phyloP scores from a whole-genome alignment of 2,113 vertebrate species.

The Oncorhynchus mykiss region DNA sequence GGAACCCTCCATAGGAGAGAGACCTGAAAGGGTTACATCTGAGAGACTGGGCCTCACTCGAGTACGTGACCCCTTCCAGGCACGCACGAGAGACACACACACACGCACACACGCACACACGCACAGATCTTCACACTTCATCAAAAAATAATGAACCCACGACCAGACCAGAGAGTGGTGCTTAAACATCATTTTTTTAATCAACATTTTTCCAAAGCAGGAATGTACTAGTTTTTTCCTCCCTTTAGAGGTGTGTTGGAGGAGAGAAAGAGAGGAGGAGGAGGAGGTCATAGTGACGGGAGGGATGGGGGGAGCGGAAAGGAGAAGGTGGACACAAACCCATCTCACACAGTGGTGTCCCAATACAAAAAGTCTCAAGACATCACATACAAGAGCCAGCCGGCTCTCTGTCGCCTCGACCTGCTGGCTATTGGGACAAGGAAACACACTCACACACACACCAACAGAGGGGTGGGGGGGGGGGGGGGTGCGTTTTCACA shows the following conservation, averaged over 20 bases:
- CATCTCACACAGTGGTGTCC: constrained; percentile 64
- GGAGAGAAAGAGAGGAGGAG: not conserved
- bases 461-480: constrained; percentile 43
- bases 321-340: constrained; percentile 57
- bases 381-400: constrained; percentile 60
- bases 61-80: constrained; percentile 3
- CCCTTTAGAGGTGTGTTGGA: constrained; percentile 67
- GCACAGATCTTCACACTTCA: not conserved
- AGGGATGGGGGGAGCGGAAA: constrained; percentile 14
- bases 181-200: constrained; percentile 79
- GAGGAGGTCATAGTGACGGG: not conserved
- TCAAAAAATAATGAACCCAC: constrained; percentile 55
- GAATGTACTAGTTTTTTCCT: constrained; percentile 79
- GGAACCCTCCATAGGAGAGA: constrained; percentile 48
- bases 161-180: constrained; percentile 61
- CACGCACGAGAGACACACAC: constrained; percentile 7
- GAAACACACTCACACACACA: constrained; percentile 42
- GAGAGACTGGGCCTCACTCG: constrained; percentile 29
- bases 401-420: constrained; percentile 45
- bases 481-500: constrained; percentile 31
- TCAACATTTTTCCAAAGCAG: constrained; percentile 79
- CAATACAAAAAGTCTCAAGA: constrained; percentile 72
- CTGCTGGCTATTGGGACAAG: constrained; percentile 68
- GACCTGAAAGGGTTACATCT: constrained; percentile 40
- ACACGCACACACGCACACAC: constrained; percentile 28